Conservation (phyloP, 2,113 vertebrate species). For the Eulacestoma nigropectus region DNA sequence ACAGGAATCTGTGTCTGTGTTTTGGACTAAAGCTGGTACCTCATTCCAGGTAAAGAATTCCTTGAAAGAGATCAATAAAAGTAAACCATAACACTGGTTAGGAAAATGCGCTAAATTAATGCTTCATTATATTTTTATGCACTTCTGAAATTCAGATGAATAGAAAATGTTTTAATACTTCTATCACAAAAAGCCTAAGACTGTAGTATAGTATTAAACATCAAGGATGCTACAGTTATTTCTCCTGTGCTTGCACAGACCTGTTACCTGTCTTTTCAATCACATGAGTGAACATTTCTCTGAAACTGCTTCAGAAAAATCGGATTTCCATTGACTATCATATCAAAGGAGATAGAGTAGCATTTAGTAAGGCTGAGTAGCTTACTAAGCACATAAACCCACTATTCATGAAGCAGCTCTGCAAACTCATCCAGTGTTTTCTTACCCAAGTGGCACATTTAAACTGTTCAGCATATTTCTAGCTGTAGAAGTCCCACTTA, state of each 20-base stretch:
- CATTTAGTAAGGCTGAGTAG: not conserved
- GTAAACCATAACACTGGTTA: not conserved
- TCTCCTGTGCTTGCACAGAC: not conserved
- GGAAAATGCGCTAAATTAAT: not conserved
- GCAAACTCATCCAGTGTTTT: not conserved
- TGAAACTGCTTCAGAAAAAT: not conserved
- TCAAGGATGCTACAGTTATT: not conserved
- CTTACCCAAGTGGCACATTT: not conserved
- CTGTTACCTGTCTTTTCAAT: not conserved
- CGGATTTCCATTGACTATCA: not conserved
- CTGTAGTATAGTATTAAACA: not conserved
- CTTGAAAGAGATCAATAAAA: not conserved
- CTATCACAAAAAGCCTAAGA: not conserved
- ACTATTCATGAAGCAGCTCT: not conserved
- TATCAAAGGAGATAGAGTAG: not conserved
- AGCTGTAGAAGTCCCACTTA: not conserved
- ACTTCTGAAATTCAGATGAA: not conserved
- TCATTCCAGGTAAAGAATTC: not conserved
- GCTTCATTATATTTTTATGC: not conserved
- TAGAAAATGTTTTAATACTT: not conserved
- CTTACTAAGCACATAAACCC: not conserved
- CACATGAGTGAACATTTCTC: not conserved
- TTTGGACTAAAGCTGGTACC: not conserved
- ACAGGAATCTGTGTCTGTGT: not conserved
- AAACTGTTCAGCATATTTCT: not conserved